These are phyloP conservation scores for Ciona savignyi DNA, from an alignment of 23 tunicate species.

Conservation along the genomic window DNA sequence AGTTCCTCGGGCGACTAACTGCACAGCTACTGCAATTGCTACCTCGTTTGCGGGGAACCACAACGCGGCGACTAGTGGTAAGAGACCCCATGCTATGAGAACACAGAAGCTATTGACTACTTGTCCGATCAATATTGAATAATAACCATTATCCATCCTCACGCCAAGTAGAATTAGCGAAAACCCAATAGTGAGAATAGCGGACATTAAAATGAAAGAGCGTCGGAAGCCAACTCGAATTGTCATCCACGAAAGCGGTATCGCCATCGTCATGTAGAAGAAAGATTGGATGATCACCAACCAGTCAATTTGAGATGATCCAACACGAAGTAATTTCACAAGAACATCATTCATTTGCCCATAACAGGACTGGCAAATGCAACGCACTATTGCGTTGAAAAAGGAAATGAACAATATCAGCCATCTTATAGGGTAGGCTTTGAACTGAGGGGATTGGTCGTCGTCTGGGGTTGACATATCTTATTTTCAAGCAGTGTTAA, in stretches of 20 bases:
- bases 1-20: constrained; percentile 53
- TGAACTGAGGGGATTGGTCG: no score
- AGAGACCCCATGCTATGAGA: constrained; percentile 46
- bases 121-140: constrained; percentile 41
- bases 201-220: constrained; percentile 42
- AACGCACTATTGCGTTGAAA: constrained; percentile 34
- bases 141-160: constrained; percentile 32
- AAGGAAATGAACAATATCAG: constrained; percentile 31
- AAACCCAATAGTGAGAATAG: constrained; percentile 31
- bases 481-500: no score
- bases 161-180: constrained; percentile 39
- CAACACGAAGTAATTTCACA: constrained; percentile 25
- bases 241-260: constrained; percentile 55
- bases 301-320: constrained; percentile 71
- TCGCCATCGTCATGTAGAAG: constrained; percentile 32
- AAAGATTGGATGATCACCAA: constrained; percentile 49
- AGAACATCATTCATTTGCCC: constrained; percentile 61
- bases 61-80: constrained; percentile 60
- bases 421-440: constrained; percentile 21
- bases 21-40: constrained; percentile 62
- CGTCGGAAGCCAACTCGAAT: constrained; percentile 47
- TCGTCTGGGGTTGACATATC: no score
- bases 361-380: constrained; percentile 54
- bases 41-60: constrained; percentile 67
- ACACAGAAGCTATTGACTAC: constrained; percentile 49